phyloP scores from a whole-genome alignment of 2,113 vertebrate species.

The Halichoerus grypus region DNA sequence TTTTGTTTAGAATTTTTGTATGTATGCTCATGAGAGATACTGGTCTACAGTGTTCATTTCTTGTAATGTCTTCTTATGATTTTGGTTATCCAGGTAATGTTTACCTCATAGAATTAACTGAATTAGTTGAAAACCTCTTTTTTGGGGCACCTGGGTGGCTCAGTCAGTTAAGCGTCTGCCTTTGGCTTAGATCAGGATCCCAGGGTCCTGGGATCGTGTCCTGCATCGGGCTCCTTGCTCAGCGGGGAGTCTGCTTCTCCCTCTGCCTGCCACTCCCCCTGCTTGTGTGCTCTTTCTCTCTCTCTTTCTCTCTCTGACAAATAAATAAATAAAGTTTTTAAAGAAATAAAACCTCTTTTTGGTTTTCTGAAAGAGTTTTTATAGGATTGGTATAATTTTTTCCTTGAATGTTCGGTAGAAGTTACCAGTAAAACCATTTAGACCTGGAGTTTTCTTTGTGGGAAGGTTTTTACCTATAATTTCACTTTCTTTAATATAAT shows the following conservation, averaged over 20 bases:
- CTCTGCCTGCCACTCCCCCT: neutral
- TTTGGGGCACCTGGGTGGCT: neutral
- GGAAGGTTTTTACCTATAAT: neutral
- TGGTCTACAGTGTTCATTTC: neutral
- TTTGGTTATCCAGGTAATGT: neutral
- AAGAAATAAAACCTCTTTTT: neutral
- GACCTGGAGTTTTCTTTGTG: neutral
- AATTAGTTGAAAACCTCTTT: neutral
- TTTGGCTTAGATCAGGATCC: neutral
- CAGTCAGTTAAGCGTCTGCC: neutral
- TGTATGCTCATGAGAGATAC: neutral
- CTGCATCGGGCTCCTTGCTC: neutral
- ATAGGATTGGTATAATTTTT: neutral
- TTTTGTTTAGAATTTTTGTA: neutral
- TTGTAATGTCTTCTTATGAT: neutral
- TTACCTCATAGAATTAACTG: neutral
- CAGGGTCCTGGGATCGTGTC: neutral
- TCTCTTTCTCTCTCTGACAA: neutral
- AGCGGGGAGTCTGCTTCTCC: neutral
- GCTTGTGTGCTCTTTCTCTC: neutral
- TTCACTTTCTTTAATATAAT: neutral
- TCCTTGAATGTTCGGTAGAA: neutral
- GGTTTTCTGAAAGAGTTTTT: neutral
- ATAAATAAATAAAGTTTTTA: neutral
- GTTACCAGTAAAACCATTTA: neutral